A percentile compares a stretch with the other conserved stretches of the same genome.
Evolutionary conservation across 1,140 invertebrate species (phyloP).

Genomic region (Pseudachorutes palmiensis): DNA sequence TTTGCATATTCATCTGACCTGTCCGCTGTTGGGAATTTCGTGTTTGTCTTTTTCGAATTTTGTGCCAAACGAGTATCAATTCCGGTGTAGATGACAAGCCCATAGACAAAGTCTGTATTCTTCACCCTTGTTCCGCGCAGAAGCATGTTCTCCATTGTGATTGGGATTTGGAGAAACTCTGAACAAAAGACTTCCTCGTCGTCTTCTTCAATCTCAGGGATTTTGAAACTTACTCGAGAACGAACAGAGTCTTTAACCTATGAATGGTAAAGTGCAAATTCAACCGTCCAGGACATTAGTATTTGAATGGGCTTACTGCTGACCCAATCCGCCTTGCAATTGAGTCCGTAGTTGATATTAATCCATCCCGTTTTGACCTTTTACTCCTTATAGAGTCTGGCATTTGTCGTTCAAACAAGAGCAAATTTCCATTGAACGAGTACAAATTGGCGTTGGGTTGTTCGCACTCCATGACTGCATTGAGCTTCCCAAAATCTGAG

Average conservation of each 20-base stretch:
- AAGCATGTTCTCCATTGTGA: constrained; percentile 64
- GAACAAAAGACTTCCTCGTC: constrained; percentile 4
- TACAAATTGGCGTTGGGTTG: constrained; percentile 63
- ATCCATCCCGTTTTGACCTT: neutral
- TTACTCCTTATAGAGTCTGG: neutral
- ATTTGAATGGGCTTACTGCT: neutral
- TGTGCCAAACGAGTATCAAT: constrained; percentile 73
- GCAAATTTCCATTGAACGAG: constrained; percentile 57
- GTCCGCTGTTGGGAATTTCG: constrained; percentile 47
- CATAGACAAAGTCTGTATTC: constrained; percentile 66
- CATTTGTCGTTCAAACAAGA: neutral
- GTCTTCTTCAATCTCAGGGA: neutral
- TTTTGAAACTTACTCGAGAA: neutral
- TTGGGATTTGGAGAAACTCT: constrained; percentile 41
- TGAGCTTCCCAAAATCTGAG: constrained; percentile 45
- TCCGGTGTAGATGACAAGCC: constrained; percentile 72
- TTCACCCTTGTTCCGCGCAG: constrained; percentile 68
- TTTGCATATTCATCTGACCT: neutral
- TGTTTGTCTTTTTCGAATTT: constrained; percentile 65
- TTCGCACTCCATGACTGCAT: constrained; percentile 60
- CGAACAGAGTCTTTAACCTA: neutral
- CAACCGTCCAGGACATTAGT: too few species aligned
- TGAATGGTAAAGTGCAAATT: neutral
- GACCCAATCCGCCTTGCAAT: neutral
- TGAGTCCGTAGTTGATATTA: neutral